Conservation (phyloP, 92 coral and sea anemone species). For the Palythoa caribaeorum region DNA sequence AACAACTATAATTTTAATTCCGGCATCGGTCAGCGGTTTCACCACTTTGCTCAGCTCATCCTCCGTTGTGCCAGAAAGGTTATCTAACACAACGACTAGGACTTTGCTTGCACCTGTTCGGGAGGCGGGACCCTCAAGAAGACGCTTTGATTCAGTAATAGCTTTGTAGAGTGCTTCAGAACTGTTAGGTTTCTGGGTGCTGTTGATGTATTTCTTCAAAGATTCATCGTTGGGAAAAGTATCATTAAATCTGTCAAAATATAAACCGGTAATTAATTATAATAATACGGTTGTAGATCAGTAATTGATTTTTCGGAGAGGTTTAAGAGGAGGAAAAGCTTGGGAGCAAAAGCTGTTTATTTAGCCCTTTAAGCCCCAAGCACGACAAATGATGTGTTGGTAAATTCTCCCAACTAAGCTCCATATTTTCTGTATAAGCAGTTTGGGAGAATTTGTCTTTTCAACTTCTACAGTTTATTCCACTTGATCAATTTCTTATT, state of each 20-base stretch:
- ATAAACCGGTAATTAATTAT: neutral
- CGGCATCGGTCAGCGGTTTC: conserved; percentile 25
- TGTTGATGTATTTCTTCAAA: conserved; percentile 13
- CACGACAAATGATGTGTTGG: too few relatives aligned
- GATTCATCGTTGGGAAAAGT: conserved; percentile 37
- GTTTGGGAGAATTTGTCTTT: too few relatives aligned
- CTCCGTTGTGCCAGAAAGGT: conserved; percentile 17
- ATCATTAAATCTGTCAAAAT: conserved; percentile 17
- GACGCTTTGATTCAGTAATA: conserved; percentile 12
- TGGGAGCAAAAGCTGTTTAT: neutral
- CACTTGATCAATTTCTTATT: too few relatives aligned
- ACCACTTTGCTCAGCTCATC: neutral
- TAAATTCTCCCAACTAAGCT: too few relatives aligned
- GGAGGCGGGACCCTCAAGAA: conserved; percentile 4
- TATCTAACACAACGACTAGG: conserved; percentile 18
- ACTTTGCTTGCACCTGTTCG: conserved; percentile 17
- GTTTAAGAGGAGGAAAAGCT: neutral
- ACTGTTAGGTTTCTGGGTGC: neutral
- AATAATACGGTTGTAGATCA: too few relatives aligned
- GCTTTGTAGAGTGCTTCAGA: conserved; percentile 13
- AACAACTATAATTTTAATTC: conserved; percentile 27
- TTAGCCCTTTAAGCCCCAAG: neutral
- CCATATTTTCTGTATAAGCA: too few relatives aligned
- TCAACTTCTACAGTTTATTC: too few relatives aligned
- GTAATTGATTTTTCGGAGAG: too few relatives aligned